A percentile compares a stretch with the other conserved stretches of the same genome.
Conservation (phyloP, 64 coral and sea anemone genomes). For the Actinia tenebrosa region DNA sequence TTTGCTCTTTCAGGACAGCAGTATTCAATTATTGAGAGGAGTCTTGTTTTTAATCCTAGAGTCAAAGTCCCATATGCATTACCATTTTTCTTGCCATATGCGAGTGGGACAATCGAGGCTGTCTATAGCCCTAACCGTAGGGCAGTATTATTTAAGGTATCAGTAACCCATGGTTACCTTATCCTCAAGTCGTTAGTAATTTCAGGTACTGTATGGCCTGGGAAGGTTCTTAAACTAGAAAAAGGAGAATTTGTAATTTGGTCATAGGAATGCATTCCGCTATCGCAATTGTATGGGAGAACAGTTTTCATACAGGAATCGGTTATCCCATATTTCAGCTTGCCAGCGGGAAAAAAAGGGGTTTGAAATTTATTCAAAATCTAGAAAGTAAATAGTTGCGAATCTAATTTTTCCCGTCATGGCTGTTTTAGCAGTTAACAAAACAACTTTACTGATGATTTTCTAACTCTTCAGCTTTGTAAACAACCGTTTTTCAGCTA, state of each 20-base stretch:
- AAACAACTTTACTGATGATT: too few species aligned
- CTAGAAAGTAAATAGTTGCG: too few species aligned
- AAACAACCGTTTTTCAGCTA: too few species aligned
- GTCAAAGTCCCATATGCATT: conserved; percentile 71
- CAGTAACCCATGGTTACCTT: conserved; percentile 58
- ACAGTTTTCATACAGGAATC: too few species aligned
- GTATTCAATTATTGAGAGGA: conserved; percentile 64
- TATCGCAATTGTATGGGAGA: too few species aligned
- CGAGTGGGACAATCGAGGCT: conserved; percentile 73
- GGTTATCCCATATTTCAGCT: too few species aligned
- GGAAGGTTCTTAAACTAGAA: conserved; percentile 2
- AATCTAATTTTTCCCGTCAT: too few species aligned
- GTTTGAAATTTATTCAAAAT: too few species aligned
- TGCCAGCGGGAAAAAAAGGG: too few species aligned
- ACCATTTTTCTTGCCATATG: conserved; percentile 70
- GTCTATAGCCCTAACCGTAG: background rate
- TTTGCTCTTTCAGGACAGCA: conserved; percentile 85
- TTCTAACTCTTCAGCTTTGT: too few species aligned
- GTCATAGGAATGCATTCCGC: background rate
- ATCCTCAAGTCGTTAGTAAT: conserved; percentile 51
- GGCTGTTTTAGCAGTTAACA: too few species aligned
- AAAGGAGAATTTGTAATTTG: conserved; percentile 31
- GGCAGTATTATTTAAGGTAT: conserved; percentile 15
- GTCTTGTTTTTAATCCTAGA: conserved; percentile 57
- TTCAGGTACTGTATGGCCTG: conserved; percentile 30